Conservation (phyloP, 2,888 invertebrate species). For the Argyresthia goedartella region DNA sequence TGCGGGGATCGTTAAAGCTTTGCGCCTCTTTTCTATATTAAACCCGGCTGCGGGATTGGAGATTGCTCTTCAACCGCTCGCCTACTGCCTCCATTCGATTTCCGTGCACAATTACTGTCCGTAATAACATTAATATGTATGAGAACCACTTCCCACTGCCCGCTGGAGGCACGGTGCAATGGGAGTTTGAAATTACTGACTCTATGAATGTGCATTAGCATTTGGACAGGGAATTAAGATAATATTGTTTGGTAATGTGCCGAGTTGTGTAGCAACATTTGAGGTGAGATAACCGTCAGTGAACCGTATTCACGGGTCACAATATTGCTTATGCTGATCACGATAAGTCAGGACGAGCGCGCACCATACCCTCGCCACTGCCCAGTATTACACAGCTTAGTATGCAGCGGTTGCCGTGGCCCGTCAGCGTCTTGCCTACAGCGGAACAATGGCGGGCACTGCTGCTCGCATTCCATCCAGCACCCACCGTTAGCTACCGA, state of each 20-base stretch:
- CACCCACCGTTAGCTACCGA: conserved; percentile 43
- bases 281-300: too few relatives aligned
- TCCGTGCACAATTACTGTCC: conserved; percentile 27
- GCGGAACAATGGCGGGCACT: conserved; percentile 42
- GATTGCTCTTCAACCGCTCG: conserved; percentile 48
- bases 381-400: neutral
- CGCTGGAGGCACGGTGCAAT: conserved; percentile 10
- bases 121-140: conserved; percentile 23
- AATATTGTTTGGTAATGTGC: too few relatives aligned
- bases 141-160: conserved; percentile 12
- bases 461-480: conserved; percentile 46
- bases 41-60: conserved; percentile 16
- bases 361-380: too few relatives aligned
- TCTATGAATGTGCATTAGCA: conserved; percentile 1
- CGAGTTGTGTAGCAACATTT: too few relatives aligned
- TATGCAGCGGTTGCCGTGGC: conserved; percentile 19
- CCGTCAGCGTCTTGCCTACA: conserved; percentile 46
- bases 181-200: conserved; percentile 12
- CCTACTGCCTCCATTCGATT: conserved; percentile 35
- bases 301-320: too few relatives aligned
- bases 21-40: neutral
- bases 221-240: neutral
- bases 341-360: too few relatives aligned
- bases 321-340: too few relatives aligned
- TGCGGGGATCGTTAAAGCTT: neutral